Evolutionary conservation across 2,113 vertebrate genomes (phyloP).

Genomic region (Corythornis cristatus): DNA sequence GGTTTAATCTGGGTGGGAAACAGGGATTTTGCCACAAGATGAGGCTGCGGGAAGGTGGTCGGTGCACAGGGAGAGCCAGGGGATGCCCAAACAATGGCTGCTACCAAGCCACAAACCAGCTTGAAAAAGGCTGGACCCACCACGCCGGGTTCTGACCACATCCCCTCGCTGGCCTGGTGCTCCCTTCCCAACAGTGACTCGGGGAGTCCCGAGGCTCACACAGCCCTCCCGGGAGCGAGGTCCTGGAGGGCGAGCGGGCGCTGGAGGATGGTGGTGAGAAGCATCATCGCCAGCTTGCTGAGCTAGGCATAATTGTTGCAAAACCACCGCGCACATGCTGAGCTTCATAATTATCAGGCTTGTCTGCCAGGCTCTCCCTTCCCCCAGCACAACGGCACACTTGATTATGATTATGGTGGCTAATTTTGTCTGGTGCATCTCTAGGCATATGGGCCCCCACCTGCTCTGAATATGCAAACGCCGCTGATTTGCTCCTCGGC

Average conservation of each 20-base stretch:
- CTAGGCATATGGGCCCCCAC: conserved; percentile 75
- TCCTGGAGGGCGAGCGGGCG: neutral
- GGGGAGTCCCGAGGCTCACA: rapidly evolving
- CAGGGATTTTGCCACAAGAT: rapidly evolving
- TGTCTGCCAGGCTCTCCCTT: conserved; percentile 31
- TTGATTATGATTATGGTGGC: conserved; percentile 46
- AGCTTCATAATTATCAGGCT: conserved; percentile 40
- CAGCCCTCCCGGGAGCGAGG: neutral
- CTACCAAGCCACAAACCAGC: neutral
- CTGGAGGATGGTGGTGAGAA: neutral
- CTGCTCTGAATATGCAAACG: conserved; percentile 80
- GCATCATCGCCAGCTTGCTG: neutral
- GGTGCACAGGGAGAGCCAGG: rapidly evolving
- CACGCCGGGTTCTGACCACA: rapidly evolving
- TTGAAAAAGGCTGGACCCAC: rapidly evolving
- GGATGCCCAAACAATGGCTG: neutral
- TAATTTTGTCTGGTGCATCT: conserved; percentile 64
- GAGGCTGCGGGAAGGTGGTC: rapidly evolving
- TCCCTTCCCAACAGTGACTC: rapidly evolving
- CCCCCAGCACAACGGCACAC: conserved; percentile 24
- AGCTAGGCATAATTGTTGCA: conserved; percentile 39
- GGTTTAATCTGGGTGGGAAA: neutral
- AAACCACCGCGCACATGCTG: conserved; percentile 22
- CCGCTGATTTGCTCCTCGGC: conserved; percentile 48
- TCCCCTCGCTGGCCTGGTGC: rapidly evolving